These are phyloP conservation scores for Dolichoris vasculosae DNA, from an alignment of 1,140 invertebrate genomes.

Conservation along the genomic window DNA sequence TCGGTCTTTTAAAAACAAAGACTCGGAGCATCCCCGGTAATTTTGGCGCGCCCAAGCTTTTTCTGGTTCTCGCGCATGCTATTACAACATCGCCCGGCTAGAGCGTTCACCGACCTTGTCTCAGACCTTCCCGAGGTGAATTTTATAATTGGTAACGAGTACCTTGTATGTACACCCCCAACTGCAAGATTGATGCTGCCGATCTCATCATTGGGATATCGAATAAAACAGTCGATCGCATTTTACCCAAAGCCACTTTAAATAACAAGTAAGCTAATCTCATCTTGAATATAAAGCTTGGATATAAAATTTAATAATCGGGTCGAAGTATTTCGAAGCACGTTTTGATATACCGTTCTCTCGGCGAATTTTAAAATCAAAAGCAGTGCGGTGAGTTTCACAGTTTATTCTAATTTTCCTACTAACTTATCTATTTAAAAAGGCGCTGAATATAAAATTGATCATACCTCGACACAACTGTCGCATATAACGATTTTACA, in stretches of 20 bases:
- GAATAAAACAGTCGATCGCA: no score
- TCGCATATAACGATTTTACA: conserved; percentile 79
- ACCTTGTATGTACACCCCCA: conserved; percentile 68
- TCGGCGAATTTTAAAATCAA: no score
- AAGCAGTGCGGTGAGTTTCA: no score
- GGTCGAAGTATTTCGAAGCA: no score
- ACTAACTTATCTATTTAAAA: not conserved
- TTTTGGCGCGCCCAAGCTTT: conserved; percentile 65
- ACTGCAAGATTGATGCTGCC: conserved; percentile 74
- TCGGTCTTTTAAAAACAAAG: conserved; percentile 47
- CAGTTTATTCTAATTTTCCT: not conserved
- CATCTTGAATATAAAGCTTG: no score
- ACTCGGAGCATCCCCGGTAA: conserved; percentile 63
- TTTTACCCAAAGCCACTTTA: no score
- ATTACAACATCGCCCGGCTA: conserved; percentile 69
- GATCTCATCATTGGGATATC: conserved; percentile 71
- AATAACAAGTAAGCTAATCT: no score
- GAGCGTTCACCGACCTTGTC: conserved; percentile 69
- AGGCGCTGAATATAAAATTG: not conserved
- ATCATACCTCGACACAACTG: conserved; percentile 78
- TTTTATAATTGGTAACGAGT: conserved; percentile 55
- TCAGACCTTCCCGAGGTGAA: conserved; percentile 74
- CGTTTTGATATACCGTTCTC: no score
- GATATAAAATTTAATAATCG: no score
- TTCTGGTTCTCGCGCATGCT: conserved; percentile 72